Evolutionary conservation across 2,113 vertebrate species (phyloP).

Genomic region (Benitochromis conjunctus): DNA sequence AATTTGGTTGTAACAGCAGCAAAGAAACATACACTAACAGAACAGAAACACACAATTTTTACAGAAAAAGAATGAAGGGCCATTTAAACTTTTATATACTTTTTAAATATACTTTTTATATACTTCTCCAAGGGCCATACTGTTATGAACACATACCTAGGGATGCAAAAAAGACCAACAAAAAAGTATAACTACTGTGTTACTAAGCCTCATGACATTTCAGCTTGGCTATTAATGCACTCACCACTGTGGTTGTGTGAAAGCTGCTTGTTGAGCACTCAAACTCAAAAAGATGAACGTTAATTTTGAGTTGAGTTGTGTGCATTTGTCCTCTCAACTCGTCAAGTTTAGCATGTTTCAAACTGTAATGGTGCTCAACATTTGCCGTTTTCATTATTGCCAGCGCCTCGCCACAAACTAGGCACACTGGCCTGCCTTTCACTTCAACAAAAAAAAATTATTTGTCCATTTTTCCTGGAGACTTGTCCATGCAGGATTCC

Average conservation of each 20-base stretch:
- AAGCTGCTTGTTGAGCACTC: fast-evolving
- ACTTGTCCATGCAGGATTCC: no score
- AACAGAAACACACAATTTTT: no score
- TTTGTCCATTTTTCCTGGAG: not conserved
- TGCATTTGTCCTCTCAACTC: not conserved
- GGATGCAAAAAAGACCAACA: not conserved
- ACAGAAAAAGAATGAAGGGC: no score
- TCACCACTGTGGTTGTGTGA: not conserved
- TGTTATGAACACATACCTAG: not conserved
- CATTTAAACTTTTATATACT: not conserved
- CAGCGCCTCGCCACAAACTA: not conserved
- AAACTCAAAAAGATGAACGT: not conserved
- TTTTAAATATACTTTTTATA: no score
- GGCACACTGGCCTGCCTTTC: not conserved
- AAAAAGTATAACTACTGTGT: not conserved
- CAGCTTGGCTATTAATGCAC: not conserved
- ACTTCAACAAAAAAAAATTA: not conserved
- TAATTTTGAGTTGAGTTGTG: not conserved
- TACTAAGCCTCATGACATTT: not conserved
- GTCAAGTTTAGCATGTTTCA: not conserved
- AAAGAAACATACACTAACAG: no score
- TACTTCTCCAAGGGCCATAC: not conserved
- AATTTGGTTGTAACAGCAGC: no score
- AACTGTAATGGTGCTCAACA: not conserved
- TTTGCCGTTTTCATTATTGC: not conserved